Conservation (phyloP, 2,888 invertebrate genomes). For the Tyria jacobaeae region DNA sequence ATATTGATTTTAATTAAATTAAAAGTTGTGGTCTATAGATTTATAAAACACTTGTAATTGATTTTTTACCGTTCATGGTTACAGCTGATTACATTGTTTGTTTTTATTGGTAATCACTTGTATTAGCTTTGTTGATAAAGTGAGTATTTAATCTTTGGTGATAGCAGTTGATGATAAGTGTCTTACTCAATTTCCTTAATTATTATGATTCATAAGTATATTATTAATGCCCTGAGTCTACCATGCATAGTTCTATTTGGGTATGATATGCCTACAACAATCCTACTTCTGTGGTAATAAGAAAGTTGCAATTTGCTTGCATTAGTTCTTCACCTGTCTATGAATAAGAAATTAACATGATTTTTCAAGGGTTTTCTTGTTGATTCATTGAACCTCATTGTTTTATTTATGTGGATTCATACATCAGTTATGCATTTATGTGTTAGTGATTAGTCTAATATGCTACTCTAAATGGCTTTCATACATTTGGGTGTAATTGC, state of each 20-base stretch:
- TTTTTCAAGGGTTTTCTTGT: constrained; percentile 3
- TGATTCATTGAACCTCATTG: constrained; percentile 23
- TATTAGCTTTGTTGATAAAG: constrained; percentile 22
- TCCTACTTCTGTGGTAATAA: neutral
- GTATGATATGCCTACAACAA: constrained; percentile 6
- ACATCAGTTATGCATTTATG: neutral
- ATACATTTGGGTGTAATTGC: neutral
- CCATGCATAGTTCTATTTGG: constrained; percentile 7
- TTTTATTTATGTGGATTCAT: constrained; percentile 3
- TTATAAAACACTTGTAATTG: constrained; percentile 24
- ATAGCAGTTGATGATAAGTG: constrained; percentile 3
- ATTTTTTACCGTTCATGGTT: constrained; percentile 22
- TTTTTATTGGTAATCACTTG: constrained; percentile 26
- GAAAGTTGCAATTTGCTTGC: constrained; percentile 14
- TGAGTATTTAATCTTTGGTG: constrained; percentile 9
- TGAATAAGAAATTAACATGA: neutral
- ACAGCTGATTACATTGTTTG: constrained; percentile 33
- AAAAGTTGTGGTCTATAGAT: constrained; percentile 17
- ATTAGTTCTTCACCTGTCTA: constrained; percentile 10
- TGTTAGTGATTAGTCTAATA: neutral
- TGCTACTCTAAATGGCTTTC: neutral
- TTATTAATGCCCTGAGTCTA: neutral
- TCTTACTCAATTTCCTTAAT: constrained; percentile 14
- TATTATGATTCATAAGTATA: constrained; percentile 8
- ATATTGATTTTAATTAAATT: constrained; percentile 27